These are phyloP conservation scores for Cephonodes hylas DNA, from an alignment of 2,888 invertebrate species.

Conservation along the genomic window DNA sequence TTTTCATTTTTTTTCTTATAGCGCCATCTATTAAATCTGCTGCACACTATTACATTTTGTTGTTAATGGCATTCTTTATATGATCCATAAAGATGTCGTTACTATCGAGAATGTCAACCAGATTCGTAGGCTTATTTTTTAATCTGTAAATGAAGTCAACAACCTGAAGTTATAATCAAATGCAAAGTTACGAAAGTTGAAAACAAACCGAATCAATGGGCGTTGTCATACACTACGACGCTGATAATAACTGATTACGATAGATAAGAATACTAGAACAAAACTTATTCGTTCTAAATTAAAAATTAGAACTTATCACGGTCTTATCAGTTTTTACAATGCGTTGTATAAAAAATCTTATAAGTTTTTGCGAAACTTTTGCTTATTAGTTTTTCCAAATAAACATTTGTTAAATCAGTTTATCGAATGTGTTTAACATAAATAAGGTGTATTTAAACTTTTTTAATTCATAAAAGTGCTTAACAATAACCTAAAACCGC, in stretches of 20 bases:
- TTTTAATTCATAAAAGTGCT: conserved; percentile 51
- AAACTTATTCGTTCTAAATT: conserved; percentile 26
- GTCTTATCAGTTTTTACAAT: conserved; percentile 30
- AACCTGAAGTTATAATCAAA: conserved; percentile 10
- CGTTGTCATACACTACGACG: conserved; percentile 59
- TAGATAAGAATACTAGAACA: conserved; percentile 55
- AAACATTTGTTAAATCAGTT: not conserved
- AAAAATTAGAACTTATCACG: conserved; percentile 43
- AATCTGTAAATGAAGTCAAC: not conserved
- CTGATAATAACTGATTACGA: conserved; percentile 66
- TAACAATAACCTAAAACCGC: conserved; percentile 9
- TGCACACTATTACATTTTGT: not conserved
- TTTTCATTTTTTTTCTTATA: not conserved
- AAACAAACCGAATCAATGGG: conserved; percentile 66
- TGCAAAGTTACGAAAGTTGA: conserved; percentile 15
- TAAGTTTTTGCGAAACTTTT: not conserved
- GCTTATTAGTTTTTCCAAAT: not conserved
- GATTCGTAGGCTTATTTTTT: not conserved
- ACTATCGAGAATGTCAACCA: not conserved
- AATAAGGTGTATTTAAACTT: not conserved
- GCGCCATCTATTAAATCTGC: not conserved
- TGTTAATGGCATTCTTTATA: not conserved
- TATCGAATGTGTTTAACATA: not conserved
- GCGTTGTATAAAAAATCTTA: not conserved
- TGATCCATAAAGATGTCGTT: not conserved